phyloP scores from a whole-genome alignment of 2,797 vertebrate genomes.

The Pterois miles region DNA sequence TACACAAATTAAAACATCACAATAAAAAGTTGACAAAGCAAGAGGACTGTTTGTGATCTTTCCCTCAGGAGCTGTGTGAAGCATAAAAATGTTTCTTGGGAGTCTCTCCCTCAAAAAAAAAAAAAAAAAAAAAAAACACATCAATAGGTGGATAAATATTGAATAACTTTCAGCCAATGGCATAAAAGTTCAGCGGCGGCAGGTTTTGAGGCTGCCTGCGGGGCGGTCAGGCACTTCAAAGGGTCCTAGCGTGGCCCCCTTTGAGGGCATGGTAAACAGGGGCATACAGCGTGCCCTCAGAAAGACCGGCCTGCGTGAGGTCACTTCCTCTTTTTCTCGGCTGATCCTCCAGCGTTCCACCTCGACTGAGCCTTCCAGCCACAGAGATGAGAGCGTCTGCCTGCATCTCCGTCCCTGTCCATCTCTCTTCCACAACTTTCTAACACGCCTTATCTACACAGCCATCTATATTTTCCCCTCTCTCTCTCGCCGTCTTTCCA shows the following conservation, averaged over 20 bases:
- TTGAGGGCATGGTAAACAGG: conserved; percentile 72
- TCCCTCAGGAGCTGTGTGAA: conserved; percentile 54
- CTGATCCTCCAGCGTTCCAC: conserved; percentile 34
- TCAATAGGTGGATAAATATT: conserved; percentile 81
- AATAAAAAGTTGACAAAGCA: conserved; percentile 55
- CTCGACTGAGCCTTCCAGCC: conserved; percentile 28
- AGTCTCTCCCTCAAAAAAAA: conserved; percentile 67
- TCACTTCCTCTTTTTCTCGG: conserved; percentile 68
- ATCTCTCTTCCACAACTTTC: conserved; percentile 14
- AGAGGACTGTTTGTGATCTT: conserved; percentile 42
- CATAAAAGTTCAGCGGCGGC: conserved; percentile 78
- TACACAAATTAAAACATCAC: conserved; percentile 49
- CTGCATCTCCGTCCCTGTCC: conserved; percentile 29
- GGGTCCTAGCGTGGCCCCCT: conserved; percentile 64
- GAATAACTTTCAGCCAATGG: conserved; percentile 80
- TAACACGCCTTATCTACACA: conserved; percentile 24
- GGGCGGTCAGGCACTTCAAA: conserved; percentile 79
- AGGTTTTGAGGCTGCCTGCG: conserved; percentile 75
- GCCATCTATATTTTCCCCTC: conserved; percentile 20
- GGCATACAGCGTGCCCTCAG: conserved; percentile 57
- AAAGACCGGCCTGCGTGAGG: conserved; percentile 67
- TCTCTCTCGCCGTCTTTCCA: conserved; percentile 36
- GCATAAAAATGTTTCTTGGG: conserved; percentile 58
- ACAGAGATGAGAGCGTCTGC: conserved; percentile 14
- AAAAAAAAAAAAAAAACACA: conserved; percentile 77